A percentile compares a stretch with the other conserved stretches of the same genome.
Conservation (phyloP, 2,888 invertebrate species). For the Drosophila yooni region DNA sequence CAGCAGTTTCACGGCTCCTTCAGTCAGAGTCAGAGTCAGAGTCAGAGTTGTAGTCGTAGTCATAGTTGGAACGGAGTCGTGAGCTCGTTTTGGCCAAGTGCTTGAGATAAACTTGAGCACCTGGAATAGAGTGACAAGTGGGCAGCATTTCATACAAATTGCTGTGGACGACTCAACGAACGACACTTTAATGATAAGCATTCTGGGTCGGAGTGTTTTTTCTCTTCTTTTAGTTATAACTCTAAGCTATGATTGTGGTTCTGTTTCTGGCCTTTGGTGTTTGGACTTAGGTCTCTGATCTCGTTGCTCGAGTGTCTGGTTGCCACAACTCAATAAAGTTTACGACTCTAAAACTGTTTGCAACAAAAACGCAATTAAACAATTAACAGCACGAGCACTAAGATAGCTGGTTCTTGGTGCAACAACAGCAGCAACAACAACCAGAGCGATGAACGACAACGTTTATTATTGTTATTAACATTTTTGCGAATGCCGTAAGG, state of each 20-base stretch:
- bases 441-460: constrained; percentile 39
- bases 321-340: constrained; percentile 78
- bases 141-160: constrained; percentile 80
- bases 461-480: constrained; percentile 81
- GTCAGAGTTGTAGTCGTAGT: constrained; percentile 10
- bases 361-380: constrained; percentile 81
- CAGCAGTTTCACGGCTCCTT: constrained; percentile 11
- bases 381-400: constrained; percentile 74
- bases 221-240: constrained; percentile 8
- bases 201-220: constrained; percentile 38
- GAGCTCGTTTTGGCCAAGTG: constrained; percentile 68
- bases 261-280: neutral
- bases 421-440: constrained; percentile 18
- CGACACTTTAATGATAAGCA: constrained; percentile 81
- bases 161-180: constrained; percentile 62
- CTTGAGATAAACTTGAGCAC: constrained; percentile 77
- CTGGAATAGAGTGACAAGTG: constrained; percentile 80
- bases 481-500: constrained; percentile 73
- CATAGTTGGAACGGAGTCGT: constrained; percentile 36
- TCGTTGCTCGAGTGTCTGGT: constrained; percentile 19
- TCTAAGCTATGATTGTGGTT: constrained; percentile 14
- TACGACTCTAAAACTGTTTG: constrained; percentile 75
- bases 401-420: constrained; percentile 21
- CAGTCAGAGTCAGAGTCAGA: constrained; percentile 12
- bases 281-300: neutral